phyloP scores from a whole-genome alignment of 2,113 vertebrate species.

The Pongo abelii region DNA sequence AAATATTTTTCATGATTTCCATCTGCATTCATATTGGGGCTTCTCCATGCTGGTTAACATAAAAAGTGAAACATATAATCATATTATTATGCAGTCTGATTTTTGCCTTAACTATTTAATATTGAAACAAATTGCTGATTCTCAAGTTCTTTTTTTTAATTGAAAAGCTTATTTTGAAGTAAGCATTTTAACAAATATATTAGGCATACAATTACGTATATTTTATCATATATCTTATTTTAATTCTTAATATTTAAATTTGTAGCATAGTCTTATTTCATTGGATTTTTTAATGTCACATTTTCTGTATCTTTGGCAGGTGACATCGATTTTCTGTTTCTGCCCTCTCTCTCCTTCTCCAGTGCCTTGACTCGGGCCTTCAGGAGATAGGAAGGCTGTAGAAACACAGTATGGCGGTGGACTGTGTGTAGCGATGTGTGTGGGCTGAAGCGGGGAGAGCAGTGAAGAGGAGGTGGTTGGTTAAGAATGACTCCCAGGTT shows the following conservation, averaged over 20 bases:
- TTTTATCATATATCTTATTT: not conserved
- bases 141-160: not conserved
- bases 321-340: not conserved
- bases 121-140: not conserved
- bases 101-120: not conserved
- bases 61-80: not conserved
- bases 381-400: not conserved
- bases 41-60: not conserved
- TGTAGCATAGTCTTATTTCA: not conserved
- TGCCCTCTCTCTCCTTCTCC: not conserved
- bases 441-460: not conserved
- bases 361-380: not conserved
- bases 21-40: not conserved
- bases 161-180: not conserved
- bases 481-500: too few species aligned
- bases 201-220: not conserved
- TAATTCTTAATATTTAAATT: slow-evolving; percentile 12
- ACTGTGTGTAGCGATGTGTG: too few species aligned
- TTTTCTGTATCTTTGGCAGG: not conserved
- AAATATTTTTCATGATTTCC: not conserved
- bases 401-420: not conserved
- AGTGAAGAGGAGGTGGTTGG: not conserved
- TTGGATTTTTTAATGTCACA: not conserved
- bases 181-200: not conserved
- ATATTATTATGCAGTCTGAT: not conserved